phyloP scores from a whole-genome alignment of 2,113 vertebrate species.

The Phrynocephalus versicolor region DNA sequence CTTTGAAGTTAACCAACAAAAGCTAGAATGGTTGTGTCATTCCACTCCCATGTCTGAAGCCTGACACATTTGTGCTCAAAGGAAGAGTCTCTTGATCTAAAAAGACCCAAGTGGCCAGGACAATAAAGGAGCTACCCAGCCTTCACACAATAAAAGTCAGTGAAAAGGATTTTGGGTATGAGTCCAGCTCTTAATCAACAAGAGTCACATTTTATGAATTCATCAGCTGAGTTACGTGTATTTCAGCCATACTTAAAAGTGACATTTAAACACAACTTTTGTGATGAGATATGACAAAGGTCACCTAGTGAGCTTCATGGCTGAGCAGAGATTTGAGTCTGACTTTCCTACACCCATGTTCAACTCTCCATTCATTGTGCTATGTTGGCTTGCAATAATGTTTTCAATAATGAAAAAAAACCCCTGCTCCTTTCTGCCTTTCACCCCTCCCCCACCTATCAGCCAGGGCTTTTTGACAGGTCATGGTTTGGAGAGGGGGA shows the following conservation, averaged over 20 bases:
- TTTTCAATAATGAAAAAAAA: too few species aligned
- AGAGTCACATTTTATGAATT: background rate
- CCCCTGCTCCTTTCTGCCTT: too few species aligned
- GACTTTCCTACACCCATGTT: background rate
- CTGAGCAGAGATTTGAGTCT: background rate
- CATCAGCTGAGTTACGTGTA: too few species aligned
- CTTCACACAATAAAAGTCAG: background rate
- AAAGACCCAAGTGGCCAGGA: background rate
- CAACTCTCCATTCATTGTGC: background rate
- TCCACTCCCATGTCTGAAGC: too few species aligned
- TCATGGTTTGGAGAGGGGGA: too few species aligned
- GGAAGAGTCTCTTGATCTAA: background rate
- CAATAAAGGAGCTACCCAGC: background rate
- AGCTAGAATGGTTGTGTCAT: conserved; percentile 3
- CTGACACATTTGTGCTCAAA: background rate
- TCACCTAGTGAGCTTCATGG: background rate
- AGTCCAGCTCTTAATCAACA: too few species aligned
- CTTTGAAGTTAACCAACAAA: background rate
- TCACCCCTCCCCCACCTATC: too few species aligned
- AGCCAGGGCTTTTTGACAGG: too few species aligned
- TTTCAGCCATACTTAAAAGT: background rate
- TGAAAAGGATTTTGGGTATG: too few species aligned
- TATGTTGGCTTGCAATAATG: conserved; percentile 25
- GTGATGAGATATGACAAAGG: background rate
- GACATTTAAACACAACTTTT: too few species aligned